Percentiles rank a stretch among this genome's conserved stretches.
phyloP scores from a whole-genome alignment of 2,888 invertebrate species.

The Sphinx pinastri region DNA sequence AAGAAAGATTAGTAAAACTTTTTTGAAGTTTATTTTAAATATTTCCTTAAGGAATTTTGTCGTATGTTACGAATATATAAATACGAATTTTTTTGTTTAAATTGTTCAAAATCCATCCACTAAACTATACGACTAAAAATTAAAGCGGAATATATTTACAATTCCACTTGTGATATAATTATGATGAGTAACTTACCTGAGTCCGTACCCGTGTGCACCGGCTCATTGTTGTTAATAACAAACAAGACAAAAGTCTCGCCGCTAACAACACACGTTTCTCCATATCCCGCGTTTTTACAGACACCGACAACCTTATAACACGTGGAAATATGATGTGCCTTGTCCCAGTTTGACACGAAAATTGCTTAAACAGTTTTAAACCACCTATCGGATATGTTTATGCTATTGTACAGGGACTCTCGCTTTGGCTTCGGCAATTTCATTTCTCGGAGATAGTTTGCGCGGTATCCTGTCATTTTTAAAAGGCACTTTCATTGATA shows the following conservation, averaged over 20 bases:
- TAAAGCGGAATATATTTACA: no score
- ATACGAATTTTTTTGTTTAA: no score
- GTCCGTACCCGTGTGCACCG: slow-evolving; percentile 45
- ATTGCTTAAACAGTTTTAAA: slow-evolving; percentile 50
- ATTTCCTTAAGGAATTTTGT: no score
- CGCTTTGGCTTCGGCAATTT: slow-evolving; percentile 5
- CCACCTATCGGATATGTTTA: slow-evolving; percentile 41
- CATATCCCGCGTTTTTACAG: slow-evolving; percentile 50
- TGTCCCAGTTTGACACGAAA: slow-evolving; percentile 42
- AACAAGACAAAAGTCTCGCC: slow-evolving; percentile 74
- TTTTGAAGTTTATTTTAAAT: no score
- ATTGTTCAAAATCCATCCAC: no score
- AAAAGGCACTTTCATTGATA: not conserved
- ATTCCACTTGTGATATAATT: not conserved
- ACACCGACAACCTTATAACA: slow-evolving; percentile 47
- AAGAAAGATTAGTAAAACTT: no score
- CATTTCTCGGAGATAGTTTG: slow-evolving; percentile 1
- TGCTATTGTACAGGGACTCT: slow-evolving; percentile 34
- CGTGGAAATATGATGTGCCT: slow-evolving; percentile 51
- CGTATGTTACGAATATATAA: no score
- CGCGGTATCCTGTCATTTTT: slow-evolving; percentile 10
- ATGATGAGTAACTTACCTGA: slow-evolving; percentile 46
- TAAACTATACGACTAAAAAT: no score
- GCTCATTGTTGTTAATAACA: slow-evolving; percentile 77
- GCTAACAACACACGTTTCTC: slow-evolving; percentile 68